A percentile compares a stretch with the other conserved stretches of the same genome.
Conservation (phyloP, 2,113 vertebrate species). For the Mionectes macconnelli region DNA sequence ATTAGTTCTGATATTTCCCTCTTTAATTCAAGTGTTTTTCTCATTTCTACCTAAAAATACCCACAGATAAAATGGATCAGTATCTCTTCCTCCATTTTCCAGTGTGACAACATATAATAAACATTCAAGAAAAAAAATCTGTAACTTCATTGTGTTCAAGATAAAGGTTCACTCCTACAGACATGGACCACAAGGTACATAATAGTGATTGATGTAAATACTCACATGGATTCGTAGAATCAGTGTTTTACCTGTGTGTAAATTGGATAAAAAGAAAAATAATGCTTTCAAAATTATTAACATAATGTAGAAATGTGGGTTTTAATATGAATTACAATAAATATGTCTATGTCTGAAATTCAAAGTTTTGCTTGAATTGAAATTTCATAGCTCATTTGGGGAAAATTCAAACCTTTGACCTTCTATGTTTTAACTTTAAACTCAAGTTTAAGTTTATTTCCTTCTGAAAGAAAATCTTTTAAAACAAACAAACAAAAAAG, state of each 20-base stretch:
- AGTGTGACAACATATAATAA: neutral
- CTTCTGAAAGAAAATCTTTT: neutral
- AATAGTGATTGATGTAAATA: neutral
- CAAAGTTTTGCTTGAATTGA: neutral
- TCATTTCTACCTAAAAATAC: neutral
- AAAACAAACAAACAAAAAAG: neutral
- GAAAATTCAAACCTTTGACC: neutral
- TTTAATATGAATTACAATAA: neutral
- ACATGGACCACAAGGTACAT: neutral
- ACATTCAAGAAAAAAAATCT: neutral
- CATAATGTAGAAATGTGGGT: neutral
- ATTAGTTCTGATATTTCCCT: neutral
- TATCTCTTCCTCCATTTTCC: neutral
- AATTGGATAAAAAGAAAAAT: neutral
- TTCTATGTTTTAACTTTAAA: neutral
- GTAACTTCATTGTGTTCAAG: neutral
- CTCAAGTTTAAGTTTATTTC: neutral
- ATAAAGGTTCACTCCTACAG: neutral
- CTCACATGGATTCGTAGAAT: neutral
- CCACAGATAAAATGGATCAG: neutral
- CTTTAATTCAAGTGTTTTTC: neutral
- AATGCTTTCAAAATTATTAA: neutral
- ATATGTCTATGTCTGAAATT: neutral
- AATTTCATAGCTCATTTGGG: neutral
- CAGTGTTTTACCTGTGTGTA: neutral